Evolutionary conservation across 92 coral and sea anemone species (phyloP).

Genomic region (Porites evermanni): DNA sequence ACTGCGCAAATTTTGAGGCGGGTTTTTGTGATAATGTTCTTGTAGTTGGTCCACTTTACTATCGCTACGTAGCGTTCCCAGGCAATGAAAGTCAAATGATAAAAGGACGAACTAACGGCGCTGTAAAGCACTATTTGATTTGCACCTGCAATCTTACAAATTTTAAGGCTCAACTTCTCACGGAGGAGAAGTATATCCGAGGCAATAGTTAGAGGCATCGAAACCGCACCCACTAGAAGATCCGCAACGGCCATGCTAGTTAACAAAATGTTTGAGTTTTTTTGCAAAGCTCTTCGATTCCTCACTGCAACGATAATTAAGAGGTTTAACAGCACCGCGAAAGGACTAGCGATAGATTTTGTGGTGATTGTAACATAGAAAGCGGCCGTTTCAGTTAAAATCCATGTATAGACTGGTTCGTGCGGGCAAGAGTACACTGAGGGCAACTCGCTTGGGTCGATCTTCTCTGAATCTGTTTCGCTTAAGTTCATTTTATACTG

Average conservation of each 20-base stretch:
- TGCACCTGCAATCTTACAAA: neutral
- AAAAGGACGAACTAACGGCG: slow-evolving; percentile 10
- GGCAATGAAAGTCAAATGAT: slow-evolving; percentile 37
- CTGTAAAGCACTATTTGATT: neutral
- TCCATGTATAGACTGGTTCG: slow-evolving; percentile 6
- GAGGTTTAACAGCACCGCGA: neutral
- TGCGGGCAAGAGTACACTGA: neutral
- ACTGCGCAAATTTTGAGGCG: neutral
- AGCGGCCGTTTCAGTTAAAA: neutral
- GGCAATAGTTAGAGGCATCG: neutral
- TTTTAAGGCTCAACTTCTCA: neutral
- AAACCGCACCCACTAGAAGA: slow-evolving; percentile 27
- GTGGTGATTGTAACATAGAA: neutral
- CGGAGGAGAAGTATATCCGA: neutral
- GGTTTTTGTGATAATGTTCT: slow-evolving; percentile 11
- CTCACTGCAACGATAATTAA: slow-evolving; percentile 15
- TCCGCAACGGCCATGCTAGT: slow-evolving; percentile 37
- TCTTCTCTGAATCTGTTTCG: neutral
- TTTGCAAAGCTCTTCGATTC: neutral
- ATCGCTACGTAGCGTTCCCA: slow-evolving; percentile 37
- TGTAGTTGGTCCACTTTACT: slow-evolving; percentile 8
- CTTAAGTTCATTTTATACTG: neutral
- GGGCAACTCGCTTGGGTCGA: neutral
- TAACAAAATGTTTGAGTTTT: slow-evolving; percentile 21
- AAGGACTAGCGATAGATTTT: neutral